A percentile compares a stretch with the other conserved stretches of the same genome.
phyloP scores from a whole-genome alignment of 2,888 invertebrate species.

The Drosophila helvetica region DNA sequence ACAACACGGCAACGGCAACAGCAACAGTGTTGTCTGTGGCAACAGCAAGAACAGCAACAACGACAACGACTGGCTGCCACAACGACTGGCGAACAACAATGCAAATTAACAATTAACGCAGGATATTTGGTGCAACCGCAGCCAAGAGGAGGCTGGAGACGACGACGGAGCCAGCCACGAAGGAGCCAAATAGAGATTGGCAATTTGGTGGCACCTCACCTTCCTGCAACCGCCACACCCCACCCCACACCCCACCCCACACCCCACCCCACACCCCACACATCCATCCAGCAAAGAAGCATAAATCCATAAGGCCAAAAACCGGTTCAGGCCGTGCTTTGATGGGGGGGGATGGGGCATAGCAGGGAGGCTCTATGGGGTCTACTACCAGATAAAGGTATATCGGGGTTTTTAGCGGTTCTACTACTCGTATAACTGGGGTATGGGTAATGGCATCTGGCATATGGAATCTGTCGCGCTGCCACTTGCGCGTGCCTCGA shows the following conservation, averaged over 20 bases:
- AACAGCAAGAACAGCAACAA: background rate
- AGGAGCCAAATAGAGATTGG: conserved; percentile 31
- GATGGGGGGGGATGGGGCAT: no score
- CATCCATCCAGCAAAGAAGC: background rate
- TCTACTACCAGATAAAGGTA: no score
- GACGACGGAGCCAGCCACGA: background rate
- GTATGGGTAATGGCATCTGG: background rate
- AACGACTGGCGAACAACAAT: conserved; percentile 8
- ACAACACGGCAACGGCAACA: conserved; percentile 1
- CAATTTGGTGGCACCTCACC: conserved; percentile 26
- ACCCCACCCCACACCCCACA: background rate
- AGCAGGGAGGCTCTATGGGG: no score
- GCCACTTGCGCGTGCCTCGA: conserved; percentile 30
- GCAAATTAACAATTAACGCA: conserved; percentile 48
- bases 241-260: conserved; percentile 1
- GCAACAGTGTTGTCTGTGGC: conserved; percentile 35
- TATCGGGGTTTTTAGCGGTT: background rate
- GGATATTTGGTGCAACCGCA: conserved; percentile 54
- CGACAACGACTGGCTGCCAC: background rate
- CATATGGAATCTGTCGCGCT: conserved; percentile 15
- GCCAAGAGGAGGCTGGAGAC: conserved; percentile 1
- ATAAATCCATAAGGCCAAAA: conserved; percentile 18
- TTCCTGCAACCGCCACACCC: conserved; percentile 2
- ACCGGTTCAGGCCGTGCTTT: conserved; percentile 18
- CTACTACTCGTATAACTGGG: background rate